These are phyloP conservation scores for Apodemia duryi DNA, from an alignment of 2,888 invertebrate genomes.

Conservation along the genomic window DNA sequence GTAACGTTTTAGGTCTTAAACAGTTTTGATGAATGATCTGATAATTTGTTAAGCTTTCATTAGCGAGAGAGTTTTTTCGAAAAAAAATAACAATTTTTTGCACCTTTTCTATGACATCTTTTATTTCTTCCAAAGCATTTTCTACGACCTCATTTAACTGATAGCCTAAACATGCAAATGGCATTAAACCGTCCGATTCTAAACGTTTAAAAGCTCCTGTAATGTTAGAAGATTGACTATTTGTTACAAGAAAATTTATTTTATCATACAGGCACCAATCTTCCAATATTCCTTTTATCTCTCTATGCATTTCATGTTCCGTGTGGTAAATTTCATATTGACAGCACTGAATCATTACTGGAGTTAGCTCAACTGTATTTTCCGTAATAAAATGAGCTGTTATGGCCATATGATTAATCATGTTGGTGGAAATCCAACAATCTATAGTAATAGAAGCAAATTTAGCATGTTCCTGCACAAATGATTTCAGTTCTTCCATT, in stretches of 20 bases:
- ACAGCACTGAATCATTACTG: neutral
- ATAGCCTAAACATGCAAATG: neutral
- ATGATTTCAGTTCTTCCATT: neutral
- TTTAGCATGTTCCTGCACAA: neutral
- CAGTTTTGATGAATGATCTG: neutral
- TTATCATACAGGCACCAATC: conserved; percentile 4
- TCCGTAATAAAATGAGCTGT: neutral
- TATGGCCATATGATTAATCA: neutral
- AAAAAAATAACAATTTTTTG: neutral
- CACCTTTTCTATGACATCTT: neutral
- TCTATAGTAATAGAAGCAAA: neutral
- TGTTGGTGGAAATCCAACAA: neutral
- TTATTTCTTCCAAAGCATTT: neutral
- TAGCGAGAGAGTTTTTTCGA: neutral
- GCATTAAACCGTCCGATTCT: neutral
- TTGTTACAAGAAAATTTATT: neutral
- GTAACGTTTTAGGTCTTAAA: conserved; percentile 10
- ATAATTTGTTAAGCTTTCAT: conserved; percentile 12
- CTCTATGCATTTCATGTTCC: neutral
- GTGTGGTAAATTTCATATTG: neutral
- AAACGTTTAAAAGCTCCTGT: neutral
- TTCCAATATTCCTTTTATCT: conserved; percentile 1
- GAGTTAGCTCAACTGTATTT: neutral
- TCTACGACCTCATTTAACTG: neutral
- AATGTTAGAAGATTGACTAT: neutral